Conservation (phyloP, 2,113 vertebrate genomes). For the Anoura caudifer region DNA sequence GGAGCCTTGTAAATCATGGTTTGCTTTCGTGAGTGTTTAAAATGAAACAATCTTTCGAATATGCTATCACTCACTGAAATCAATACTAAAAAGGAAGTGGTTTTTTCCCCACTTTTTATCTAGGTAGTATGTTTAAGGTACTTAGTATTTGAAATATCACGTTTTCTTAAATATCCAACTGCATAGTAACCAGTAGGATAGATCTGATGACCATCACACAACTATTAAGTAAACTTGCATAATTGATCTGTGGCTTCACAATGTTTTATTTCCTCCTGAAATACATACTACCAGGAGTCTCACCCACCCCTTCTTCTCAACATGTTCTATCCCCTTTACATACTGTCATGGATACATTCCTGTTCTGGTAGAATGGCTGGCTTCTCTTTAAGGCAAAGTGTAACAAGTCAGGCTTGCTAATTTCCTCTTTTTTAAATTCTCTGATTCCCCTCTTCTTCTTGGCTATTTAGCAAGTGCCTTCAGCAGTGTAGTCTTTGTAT, state of each 20-base stretch:
- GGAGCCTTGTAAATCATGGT: background rate
- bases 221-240: background rate
- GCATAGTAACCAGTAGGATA: background rate
- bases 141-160: constrained; percentile 5
- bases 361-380: background rate
- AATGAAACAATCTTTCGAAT: background rate
- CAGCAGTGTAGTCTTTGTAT: background rate
- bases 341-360: background rate
- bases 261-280: constrained; percentile 4
- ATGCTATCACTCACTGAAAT: background rate
- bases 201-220: background rate
- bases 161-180: background rate
- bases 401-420: background rate
- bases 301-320: background rate
- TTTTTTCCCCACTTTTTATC: background rate
- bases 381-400: background rate
- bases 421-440: background rate
- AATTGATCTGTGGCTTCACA: background rate
- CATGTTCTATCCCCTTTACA: background rate
- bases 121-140: background rate
- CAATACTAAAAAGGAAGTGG: background rate
- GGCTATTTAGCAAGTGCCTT: constrained; percentile 5
- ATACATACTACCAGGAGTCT: background rate
- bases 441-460: background rate
- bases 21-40: constrained; percentile 35